These are phyloP conservation scores for Xylota segnis DNA, from an alignment of 2,888 invertebrate genomes.

Conservation along the genomic window DNA sequence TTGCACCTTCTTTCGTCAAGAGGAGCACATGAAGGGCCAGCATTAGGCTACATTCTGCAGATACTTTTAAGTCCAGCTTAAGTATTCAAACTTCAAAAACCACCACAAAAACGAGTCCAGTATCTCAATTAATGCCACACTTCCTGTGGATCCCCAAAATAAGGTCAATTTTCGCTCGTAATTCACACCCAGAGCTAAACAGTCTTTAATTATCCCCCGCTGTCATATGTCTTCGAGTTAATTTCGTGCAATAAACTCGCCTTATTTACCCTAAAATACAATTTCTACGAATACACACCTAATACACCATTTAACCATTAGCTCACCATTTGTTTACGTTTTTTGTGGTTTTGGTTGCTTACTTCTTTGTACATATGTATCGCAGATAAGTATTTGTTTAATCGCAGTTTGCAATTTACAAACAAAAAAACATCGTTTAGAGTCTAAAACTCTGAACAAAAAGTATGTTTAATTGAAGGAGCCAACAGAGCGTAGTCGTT, in stretches of 20 bases:
- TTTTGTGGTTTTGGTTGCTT: not conserved
- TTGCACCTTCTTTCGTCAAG: too few relatives aligned
- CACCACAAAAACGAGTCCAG: not conserved
- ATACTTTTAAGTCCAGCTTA: too few relatives aligned
- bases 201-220: not conserved
- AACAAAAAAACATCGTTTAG: constrained; percentile 5
- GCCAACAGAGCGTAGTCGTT: constrained; percentile 13
- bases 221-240: not conserved
- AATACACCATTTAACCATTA: not conserved
- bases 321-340: not conserved
- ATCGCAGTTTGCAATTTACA: constrained; percentile 2
- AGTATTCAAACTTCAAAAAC: too few relatives aligned
- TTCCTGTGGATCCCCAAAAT: not conserved
- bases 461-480: constrained; percentile 4
- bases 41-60: too few relatives aligned
- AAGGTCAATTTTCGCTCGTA: not conserved
- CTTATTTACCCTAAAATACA: not conserved
- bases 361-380: not conserved
- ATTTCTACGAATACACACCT: not conserved
- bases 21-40: too few relatives aligned
- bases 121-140: not conserved
- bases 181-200: constrained; percentile 2
- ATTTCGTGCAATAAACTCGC: not conserved
- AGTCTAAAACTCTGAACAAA: not conserved
- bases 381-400: not conserved